Evolutionary conservation across 2,888 invertebrate species (phyloP), one percentile per base, ranked within the genome.

Genomic region (Ypsolopha sequella): DNA sequence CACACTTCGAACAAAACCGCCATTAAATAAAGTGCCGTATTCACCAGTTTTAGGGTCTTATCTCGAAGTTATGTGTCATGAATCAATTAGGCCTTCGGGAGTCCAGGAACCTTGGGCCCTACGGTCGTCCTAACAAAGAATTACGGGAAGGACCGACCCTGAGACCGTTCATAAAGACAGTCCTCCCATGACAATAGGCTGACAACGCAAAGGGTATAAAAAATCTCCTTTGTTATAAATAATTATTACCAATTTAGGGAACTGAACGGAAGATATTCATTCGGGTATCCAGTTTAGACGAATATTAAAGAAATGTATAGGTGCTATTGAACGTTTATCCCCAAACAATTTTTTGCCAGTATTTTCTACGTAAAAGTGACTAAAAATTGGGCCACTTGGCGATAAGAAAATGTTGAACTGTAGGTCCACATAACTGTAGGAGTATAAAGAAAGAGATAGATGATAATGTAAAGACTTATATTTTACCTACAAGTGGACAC

Each of bases 11-110:
- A 35, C 36, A 55, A 58, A 66, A 65, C 64, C 59, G 58, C 61
- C 63, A 59, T 65, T 53, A 67, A 70, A 72, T 70, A 69, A 71
- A 71, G 66, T 63, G 60, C 59, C 59, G 52, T 64, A 62, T 41
- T 65, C 66, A 65, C 63, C 59, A 65, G 65, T 70, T 70, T 68
- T 65, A 65, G 54, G 62, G 65, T 53, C 64, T 73, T 74, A 73
- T 73, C 73, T 64, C 55, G 58, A 57, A 57, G 60, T 70, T 69
- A 62, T 65, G 64, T 63, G 65, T 65, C 67, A 65, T 74, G 72
- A 73, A 75, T 75, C 74, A 72, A 73, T 75, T 75, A 74, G 62
- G 60, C 59, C 61, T 36, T 36, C 13, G 36, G 38, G 48, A 41
- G 34, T 44, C 50, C 10, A 10, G 33, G 24, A 43, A 43, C 35